Percentiles rank a stretch among this genome's conserved stretches.
Conservation (phyloP, 2,113 vertebrate species). For the Gorsachius goisagi region DNA sequence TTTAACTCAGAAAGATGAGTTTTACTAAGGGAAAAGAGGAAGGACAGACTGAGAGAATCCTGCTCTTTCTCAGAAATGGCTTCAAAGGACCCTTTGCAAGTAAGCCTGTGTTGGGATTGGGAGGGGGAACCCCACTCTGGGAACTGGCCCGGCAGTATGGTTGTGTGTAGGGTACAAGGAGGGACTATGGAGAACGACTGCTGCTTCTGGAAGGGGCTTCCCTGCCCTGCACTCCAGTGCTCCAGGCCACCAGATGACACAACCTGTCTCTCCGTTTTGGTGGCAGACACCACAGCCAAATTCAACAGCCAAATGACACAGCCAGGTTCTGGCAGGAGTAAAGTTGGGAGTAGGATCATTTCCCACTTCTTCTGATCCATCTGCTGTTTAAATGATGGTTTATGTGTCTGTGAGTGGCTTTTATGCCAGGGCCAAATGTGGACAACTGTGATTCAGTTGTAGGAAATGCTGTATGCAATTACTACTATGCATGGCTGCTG, state of each 20-base stretch:
- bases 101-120: background rate
- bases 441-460: background rate
- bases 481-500: background rate
- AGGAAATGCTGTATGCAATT: background rate
- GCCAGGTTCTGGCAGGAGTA: background rate
- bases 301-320: background rate
- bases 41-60: background rate
- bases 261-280: background rate
- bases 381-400: background rate
- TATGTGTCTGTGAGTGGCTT: background rate
- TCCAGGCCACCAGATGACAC: fast-evolving
- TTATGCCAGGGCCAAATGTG: background rate
- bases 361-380: fast-evolving
- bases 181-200: background rate
- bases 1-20: slow-evolving; percentile 34
- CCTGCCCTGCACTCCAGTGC: background rate
- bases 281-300: background rate
- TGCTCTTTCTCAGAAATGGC: background rate
- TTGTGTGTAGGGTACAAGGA: background rate
- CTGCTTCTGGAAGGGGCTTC: background rate
- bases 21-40: background rate
- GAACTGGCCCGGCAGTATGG: background rate
- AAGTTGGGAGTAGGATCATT: background rate
- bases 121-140: background rate
- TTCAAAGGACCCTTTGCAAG: background rate